Conservation (phyloP, 2,888 invertebrate species). For the Chymomyza amoena region DNA sequence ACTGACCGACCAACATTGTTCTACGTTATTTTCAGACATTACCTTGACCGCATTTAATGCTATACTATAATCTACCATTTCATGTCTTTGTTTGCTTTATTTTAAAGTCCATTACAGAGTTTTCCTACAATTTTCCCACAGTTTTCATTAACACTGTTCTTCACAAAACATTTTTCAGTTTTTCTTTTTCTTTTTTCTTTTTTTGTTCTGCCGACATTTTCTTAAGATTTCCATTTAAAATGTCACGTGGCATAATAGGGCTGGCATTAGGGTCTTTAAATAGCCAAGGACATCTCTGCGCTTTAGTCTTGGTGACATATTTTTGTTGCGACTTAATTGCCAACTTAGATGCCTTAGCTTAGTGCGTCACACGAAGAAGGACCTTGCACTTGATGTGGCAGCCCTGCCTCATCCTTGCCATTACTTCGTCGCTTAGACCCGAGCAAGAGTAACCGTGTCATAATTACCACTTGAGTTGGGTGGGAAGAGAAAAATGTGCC, state of each 20-base stretch:
- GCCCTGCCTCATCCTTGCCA: background rate
- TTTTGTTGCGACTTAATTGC: background rate
- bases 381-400: background rate
- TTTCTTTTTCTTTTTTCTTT: constrained; percentile 5
- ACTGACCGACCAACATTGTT: too few species aligned
- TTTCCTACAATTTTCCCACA: background rate
- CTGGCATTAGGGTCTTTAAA: background rate
- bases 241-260: background rate
- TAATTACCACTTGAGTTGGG: background rate
- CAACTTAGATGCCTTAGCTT: background rate
- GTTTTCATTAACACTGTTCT: background rate
- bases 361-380: background rate
- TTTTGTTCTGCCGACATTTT: constrained; percentile 22
- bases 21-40: too few species aligned
- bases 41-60: too few species aligned
- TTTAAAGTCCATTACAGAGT: background rate
- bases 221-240: background rate
- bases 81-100: background rate
- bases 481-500: background rate
- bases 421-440: background rate
- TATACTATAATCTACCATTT: too few species aligned
- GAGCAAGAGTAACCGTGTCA: background rate
- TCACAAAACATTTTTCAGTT: constrained; percentile 15
- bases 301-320: background rate
- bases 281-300: background rate